phyloP scores from a whole-genome alignment of 2,113 vertebrate genomes.

The Limanda limanda region DNA sequence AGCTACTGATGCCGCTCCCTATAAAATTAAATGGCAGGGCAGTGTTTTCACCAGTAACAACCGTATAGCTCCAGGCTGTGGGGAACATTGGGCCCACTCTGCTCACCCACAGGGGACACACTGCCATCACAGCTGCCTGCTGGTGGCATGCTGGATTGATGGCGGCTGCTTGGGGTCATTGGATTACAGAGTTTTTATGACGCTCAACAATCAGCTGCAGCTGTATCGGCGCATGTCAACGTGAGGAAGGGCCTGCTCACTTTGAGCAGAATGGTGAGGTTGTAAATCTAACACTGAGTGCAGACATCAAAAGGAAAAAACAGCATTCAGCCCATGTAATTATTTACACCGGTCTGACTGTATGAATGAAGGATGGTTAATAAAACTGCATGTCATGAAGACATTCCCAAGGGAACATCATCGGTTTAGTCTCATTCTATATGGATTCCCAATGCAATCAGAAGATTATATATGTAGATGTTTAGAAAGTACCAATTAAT shows the following conservation, averaged over 20 bases:
- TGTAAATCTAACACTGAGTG: constrained; percentile 39
- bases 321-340: constrained; percentile 20
- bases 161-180: constrained; percentile 63
- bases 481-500: neutral
- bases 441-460: constrained; percentile 4
- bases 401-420: neutral
- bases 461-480: neutral
- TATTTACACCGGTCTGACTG: constrained; percentile 35
- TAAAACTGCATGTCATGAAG: constrained; percentile 13
- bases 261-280: constrained; percentile 15
- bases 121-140: constrained; percentile 53
- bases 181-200: constrained; percentile 67
- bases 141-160: constrained; percentile 66
- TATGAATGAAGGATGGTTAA: constrained; percentile 24
- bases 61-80: constrained; percentile 31
- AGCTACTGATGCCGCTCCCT: constrained; percentile 39
- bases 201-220: constrained; percentile 44
- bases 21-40: constrained; percentile 56
- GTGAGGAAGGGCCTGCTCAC: constrained; percentile 14
- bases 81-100: constrained; percentile 13
- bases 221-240: constrained; percentile 10
- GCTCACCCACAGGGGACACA: constrained; percentile 51
- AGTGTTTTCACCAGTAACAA: constrained; percentile 37
- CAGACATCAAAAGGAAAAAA: constrained; percentile 9
- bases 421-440: constrained; percentile 12